These are phyloP conservation scores for Cherax destructor DNA, from an alignment of 1,140 invertebrate genomes.

Conservation along the genomic window DNA sequence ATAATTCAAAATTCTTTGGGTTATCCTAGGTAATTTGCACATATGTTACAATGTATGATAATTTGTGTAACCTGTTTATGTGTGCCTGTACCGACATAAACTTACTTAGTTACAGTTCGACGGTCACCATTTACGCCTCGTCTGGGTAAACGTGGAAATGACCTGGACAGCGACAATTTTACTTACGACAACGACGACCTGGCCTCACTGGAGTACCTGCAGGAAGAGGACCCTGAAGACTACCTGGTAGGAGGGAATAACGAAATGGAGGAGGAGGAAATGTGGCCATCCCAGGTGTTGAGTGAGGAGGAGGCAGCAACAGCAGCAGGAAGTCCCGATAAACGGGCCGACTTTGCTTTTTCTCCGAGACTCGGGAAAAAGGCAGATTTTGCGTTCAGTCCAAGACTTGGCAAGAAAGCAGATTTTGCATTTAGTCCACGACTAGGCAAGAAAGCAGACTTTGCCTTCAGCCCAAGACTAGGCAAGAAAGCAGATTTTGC, in stretches of 20 bases:
- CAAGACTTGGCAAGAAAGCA: conserved; percentile 15
- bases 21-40: too few relatives aligned
- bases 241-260: neutral
- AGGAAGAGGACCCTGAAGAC: neutral
- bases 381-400: neutral
- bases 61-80: too few relatives aligned
- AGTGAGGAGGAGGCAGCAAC: neutral
- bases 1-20: too few relatives aligned
- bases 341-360: conserved; percentile 17
- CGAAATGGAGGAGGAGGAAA: neutral
- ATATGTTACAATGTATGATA: too few relatives aligned
- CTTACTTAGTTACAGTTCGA: conserved; percentile 33
- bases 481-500: conserved; percentile 43
- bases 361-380: neutral
- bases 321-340: neutral
- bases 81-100: neutral
- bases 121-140: conserved; percentile 33
- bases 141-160: conserved; percentile 1
- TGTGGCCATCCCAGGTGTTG: too few relatives aligned
- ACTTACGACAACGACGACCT: conserved; percentile 4
- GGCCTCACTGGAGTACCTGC: neutral
- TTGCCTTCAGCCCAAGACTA: conserved; percentile 37
- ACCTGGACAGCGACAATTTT: too few relatives aligned
- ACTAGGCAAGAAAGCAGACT: conserved; percentile 16
- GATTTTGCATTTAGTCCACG: conserved; percentile 36